A percentile compares a stretch with the other conserved stretches of the same genome.
Conservation (phyloP, 2,113 vertebrate species). For the Pituophis catenifer region DNA sequence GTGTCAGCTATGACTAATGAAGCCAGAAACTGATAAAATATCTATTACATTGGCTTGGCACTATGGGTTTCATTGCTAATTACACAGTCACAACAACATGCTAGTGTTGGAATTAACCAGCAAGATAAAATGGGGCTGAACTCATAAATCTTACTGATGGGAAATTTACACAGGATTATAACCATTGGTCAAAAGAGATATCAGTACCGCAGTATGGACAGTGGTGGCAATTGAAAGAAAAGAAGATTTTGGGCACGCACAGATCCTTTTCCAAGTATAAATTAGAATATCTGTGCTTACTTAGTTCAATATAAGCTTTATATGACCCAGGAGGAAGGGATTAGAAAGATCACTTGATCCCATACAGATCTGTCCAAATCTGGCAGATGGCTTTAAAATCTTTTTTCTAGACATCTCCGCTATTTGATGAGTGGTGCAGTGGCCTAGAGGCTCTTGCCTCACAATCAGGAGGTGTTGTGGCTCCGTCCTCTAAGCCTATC, state of each 20-base stretch:
- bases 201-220: not conserved
- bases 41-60: conserved; percentile 47
- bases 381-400: not conserved
- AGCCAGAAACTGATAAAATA: conserved; percentile 43
- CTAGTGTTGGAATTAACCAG: conserved; percentile 53
- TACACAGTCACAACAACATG: conserved; percentile 49
- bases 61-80: conserved; percentile 60
- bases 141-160: conserved; percentile 55
- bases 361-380: not conserved
- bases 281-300: not conserved
- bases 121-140: conserved; percentile 57
- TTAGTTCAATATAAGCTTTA: not conserved
- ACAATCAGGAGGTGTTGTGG: no score
- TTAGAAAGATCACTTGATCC: not conserved
- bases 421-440: no score
- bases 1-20: conserved; percentile 53
- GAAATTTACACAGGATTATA: conserved; percentile 37
- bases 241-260: not conserved
- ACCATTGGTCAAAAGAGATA: not conserved
- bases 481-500: no score
- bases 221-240: no score
- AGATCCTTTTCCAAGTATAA: not conserved
- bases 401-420: no score
- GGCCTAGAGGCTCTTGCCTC: no score
- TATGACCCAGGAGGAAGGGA: not conserved